Base-by-base conservation (phyloP, 2,888 invertebrate species). In the Lasiommata megera region DNA sequence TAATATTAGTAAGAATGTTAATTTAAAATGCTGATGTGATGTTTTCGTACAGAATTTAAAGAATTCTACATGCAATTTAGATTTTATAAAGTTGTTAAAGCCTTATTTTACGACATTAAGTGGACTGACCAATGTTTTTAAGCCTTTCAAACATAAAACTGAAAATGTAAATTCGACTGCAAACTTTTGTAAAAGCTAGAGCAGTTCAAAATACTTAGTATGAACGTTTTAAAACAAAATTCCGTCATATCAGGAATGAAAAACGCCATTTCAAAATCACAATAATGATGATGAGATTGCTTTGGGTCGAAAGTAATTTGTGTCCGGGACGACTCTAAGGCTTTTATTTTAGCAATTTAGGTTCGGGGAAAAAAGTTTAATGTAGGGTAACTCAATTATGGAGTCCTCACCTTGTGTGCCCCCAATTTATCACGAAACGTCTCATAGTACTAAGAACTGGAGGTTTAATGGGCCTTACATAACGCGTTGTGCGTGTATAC, bases 371-470 rank as follows among this genome's bases (percentile, higher is more conserved):
- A 80, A 74, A 80, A 81, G 81, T 84, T 84, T 80, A 82, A 83
- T 83, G 82, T 78, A 76, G 81, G 80, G 80, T 81, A 82, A 83
- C 83, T 81, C 80, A 80, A 79, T 84, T 82, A 81, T 73, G 72
- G 71, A 70, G 70, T 73, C 73, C 70, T 71, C 67, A 67, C 68
- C 77, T 78, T 71, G 73, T 74, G 75, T 74, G 73, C 69, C 70
- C 65, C 64, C 68, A 71, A 72, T 79, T 78, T 77, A 76, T 76
- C 70, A 69, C 64, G 61, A 59, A 40, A 31, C 31, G 52, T 52
- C 52, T 52, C 52, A 31, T 52, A 38, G 11, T 38, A 50, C 52
- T 41, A 41, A 41, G 41, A 52, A 50, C 17, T 41, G 41, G 29
- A 52, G 17, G 52, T 41, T 52, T 16, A 52, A 52, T 31, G 52